Evolutionary conservation across 1,140 invertebrate genomes (phyloP).

Genomic region (Ceratoteleas bidentatus): DNA sequence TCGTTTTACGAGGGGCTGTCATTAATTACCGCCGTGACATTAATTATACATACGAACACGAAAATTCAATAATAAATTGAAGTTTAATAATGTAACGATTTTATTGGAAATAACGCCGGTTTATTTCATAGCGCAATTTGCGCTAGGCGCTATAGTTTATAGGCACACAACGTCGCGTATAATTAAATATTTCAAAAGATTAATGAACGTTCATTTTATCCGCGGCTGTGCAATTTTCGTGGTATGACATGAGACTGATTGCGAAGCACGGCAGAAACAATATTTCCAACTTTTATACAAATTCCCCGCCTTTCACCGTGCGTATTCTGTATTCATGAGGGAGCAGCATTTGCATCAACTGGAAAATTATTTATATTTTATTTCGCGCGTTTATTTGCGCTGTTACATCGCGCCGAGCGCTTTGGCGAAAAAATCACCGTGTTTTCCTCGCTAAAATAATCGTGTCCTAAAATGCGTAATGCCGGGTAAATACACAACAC

Average conservation of each 20-base stretch:
- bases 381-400: slow-evolving; percentile 13
- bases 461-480: no score
- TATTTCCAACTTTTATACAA: slow-evolving; percentile 42
- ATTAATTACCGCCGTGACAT: slow-evolving; percentile 38
- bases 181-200: slow-evolving; percentile 52
- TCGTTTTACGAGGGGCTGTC: slow-evolving; percentile 17
- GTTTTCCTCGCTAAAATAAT: no score
- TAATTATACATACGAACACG: slow-evolving; percentile 33
- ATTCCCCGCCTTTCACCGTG: slow-evolving; percentile 20
- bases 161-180: slow-evolving; percentile 13
- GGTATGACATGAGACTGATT: slow-evolving; percentile 13
- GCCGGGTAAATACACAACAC: no score
- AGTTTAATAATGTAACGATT: slow-evolving; percentile 47
- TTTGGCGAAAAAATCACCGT: no score
- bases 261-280: slow-evolving; percentile 23
- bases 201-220: slow-evolving; percentile 47
- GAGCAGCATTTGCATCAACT: slow-evolving; percentile 36
- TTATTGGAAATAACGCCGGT: slow-evolving; percentile 42
- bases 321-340: slow-evolving; percentile 38
- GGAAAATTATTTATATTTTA: slow-evolving; percentile 34
- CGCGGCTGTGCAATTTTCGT: slow-evolving; percentile 23
- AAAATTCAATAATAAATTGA: slow-evolving; percentile 46
- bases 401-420: slow-evolving; percentile 6
- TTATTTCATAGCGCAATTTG: slow-evolving; percentile 27
- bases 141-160: slow-evolving; percentile 24